Evolutionary conservation across 2,888 invertebrate species (phyloP), one percentile per base, ranked within the genome.

Genomic region (Agelastica alni): DNA sequence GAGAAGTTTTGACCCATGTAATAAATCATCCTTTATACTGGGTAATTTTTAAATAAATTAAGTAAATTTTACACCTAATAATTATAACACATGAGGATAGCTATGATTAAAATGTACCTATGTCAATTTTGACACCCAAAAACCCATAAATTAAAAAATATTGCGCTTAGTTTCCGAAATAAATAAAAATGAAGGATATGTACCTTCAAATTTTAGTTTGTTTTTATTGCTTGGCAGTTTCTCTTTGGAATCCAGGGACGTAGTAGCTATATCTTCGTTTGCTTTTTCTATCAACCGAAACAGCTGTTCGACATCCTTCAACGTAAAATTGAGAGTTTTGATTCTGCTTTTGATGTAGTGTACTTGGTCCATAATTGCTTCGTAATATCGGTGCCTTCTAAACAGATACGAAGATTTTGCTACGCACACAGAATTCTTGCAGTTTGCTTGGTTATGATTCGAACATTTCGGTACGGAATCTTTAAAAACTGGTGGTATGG

Each of bases 281-380:
- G 34, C 34, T 34, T 34, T 34, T 34, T 34, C 34, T 3, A 14
- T 36, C 3, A 16, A 10, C 7, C 6, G 14, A 9, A 46, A 34
- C 3, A 36, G 12, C 9, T n/a, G 12, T 7, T 46, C 26, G 2
- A 46, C 36, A 10, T 36, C 9, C 3, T 22, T 36, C 9, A 46
- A n/a, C 3, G 36, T 46, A n/a, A 14, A 36, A 26, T 26, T 22
- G 1, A 46, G 26, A 26, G n/a, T 14, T 4, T 26, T 36, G 7
- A 46, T 20, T 36, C 12, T 46, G 3, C 14, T 14, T 17, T 17
- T 46, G 0, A 46, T 46, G 28, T 36, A 34, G 4, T 46, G 18
- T 9, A 46, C 26, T 26, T 46, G 34, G 12, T 36, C 26, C 13
- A 46, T 36, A 36, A 46, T 14, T 3, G 36, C 6, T 28, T 36